Base-by-base conservation (phyloP, 2,888 invertebrate genomes). In the Pseudolycoriella hygida region DNA sequence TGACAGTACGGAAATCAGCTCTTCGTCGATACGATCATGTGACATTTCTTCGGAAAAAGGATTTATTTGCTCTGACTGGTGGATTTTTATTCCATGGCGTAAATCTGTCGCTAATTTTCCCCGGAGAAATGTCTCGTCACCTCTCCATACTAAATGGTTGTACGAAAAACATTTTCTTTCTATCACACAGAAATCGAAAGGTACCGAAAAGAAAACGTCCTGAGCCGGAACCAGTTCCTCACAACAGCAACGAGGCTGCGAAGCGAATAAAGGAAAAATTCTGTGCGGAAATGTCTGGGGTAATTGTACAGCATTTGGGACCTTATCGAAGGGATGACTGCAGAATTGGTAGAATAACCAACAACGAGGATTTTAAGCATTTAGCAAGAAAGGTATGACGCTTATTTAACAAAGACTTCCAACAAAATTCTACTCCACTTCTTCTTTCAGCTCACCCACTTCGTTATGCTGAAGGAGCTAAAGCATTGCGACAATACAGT, bases 401-500 rank as follows among this genome's bases (percentile, higher is more conserved):
- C 31, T 43, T 42, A 31, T 43, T 46, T 18, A 14, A 44, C 46
- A 49, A 30, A 18, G 46, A 45, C 1, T 40, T 2, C 17, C 12
- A 18, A 32, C 1, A 32, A 25, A 19, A 19, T 17, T 37, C n/a
- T 30, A 15, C 17, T 37, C 18, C 25, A 14, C 6, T 38, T 37
- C 30, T 30, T 37, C 40, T 40, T 31, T 20, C 71, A 94, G 93
- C 66, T 96, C 48, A 94, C 93, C 0, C 92, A 93, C 67, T 89
- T 90, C 62, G 89, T 96, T 48, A 83, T 93, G 79, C 74, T 88
- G 48, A 96, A 96, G 65, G 93, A 96, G 67, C 64, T 93, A 61
- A 92, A 90, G 60, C 88, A 93, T 62, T 86, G 90, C 58, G 79
- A 82, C 50, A 80, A 79, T 39, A 56, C 59, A 30, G 59, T 59